A percentile compares a stretch with the other conserved stretches of the same genome.
phyloP scores from a whole-genome alignment of 1,140 invertebrate species.

The Physella acuta region DNA sequence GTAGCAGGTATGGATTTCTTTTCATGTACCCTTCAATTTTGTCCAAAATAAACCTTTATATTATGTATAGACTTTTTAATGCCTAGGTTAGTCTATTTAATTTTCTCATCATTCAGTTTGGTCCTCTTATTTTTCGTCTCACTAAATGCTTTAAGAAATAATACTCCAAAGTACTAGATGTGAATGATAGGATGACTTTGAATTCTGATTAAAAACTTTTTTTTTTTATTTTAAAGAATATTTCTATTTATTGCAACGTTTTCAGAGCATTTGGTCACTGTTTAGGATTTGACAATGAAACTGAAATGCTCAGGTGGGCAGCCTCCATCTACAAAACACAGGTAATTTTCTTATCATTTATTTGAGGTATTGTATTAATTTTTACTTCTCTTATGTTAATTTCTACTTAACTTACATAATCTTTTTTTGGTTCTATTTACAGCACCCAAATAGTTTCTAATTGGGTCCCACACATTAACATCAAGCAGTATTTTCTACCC shows the following conservation, averaged over 20 bases:
- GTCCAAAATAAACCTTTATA: background rate
- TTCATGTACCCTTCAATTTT: background rate
- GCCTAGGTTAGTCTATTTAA: background rate
- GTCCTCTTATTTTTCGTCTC: background rate
- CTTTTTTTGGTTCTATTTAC: no score
- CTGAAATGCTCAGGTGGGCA: constrained; percentile 29
- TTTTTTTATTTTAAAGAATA: background rate
- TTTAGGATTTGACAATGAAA: constrained; percentile 31
- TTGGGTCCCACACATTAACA: no score
- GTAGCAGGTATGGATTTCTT: background rate
- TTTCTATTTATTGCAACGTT: background rate
- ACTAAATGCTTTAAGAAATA: background rate
- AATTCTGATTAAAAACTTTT: background rate
- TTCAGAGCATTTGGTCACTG: constrained; percentile 29
- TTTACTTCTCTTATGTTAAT: no score
- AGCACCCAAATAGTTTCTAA: no score
- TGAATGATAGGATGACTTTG: background rate
- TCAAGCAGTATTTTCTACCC: no score
- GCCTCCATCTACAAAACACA: constrained; percentile 32
- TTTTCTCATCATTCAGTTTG: background rate
- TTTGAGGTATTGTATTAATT: no score
- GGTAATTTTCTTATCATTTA: no score
- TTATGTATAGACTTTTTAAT: background rate
- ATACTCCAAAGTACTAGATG: background rate
- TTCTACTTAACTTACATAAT: no score